Conservation (phyloP, 2,888 invertebrate species). For the Gymnocheta viridis region DNA sequence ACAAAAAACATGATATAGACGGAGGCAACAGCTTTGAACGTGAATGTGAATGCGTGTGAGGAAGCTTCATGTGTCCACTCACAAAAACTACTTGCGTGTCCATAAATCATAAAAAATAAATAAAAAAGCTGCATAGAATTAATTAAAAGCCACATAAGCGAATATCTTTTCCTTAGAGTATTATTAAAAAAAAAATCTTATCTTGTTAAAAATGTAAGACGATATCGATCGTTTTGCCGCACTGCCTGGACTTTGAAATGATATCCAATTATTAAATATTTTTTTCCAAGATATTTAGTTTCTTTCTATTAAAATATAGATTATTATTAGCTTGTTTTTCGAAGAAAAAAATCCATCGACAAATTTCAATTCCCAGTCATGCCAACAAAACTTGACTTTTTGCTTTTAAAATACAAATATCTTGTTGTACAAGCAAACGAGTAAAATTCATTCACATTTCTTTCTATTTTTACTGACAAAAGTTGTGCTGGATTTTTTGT, state of each 20-base stretch:
- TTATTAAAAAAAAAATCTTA: neutral
- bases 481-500: neutral
- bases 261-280: neutral
- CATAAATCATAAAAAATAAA: too few relatives aligned
- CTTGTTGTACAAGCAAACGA: neutral
- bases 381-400: neutral
- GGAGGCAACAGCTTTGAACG: too few relatives aligned
- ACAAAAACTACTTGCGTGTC: too few relatives aligned
- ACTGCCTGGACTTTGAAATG: neutral
- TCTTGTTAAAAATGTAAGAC: too few relatives aligned
- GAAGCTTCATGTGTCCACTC: too few relatives aligned
- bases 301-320: neutral
- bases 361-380: conserved; percentile 15
- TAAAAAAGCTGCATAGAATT: too few relatives aligned
- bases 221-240: neutral
- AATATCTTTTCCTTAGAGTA: neutral
- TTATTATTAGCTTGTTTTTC: neutral
- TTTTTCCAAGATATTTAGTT: neutral
- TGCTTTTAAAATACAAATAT: conserved; percentile 3
- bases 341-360: neutral
- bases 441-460: neutral
- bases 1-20: too few relatives aligned
- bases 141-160: neutral
- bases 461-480: neutral
- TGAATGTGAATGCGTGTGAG: too few relatives aligned